A percentile compares a stretch with the other conserved stretches of the same genome.
Evolutionary conservation across 2,113 vertebrate species (phyloP).

Genomic region (Scopus umbretta): DNA sequence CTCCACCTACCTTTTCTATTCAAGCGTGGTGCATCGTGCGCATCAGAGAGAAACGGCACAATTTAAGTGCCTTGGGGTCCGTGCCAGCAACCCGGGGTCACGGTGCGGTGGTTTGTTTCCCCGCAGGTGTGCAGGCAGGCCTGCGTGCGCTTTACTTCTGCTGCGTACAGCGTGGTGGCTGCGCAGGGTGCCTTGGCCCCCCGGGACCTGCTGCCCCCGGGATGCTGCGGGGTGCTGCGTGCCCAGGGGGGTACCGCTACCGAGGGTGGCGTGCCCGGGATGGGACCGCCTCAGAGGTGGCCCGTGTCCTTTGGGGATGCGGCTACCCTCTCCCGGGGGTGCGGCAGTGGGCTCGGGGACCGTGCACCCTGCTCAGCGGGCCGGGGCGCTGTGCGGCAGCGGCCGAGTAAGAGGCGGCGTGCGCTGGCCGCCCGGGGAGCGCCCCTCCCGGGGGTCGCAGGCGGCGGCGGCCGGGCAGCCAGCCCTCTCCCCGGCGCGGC

Average conservation of each 20-base stretch:
- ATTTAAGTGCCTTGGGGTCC: neutral
- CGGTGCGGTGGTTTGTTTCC: neutral
- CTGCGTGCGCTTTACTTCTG: fast-evolving
- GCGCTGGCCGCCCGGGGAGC: neutral
- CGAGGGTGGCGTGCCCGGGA: fast-evolving
- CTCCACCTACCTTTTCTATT: neutral
- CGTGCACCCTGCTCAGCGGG: fast-evolving
- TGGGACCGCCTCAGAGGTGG: neutral
- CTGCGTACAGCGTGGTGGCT: fast-evolving
- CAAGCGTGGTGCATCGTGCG: fast-evolving
- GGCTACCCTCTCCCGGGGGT: neutral
- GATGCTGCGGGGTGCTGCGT: neutral
- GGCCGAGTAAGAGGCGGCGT: fast-evolving
- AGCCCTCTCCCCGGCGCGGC: neutral
- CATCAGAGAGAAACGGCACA: neutral
- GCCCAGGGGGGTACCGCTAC: neutral
- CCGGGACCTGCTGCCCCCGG: neutral
- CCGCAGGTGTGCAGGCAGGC: fast-evolving
- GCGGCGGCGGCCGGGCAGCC: neutral
- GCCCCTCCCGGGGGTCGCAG: too few relatives aligned
- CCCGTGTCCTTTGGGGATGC: neutral
- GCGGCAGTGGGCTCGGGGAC: neutral
- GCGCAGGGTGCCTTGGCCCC: fast-evolving
- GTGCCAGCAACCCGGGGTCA: neutral
- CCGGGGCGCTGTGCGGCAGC: neutral